Percentiles rank a stretch among this genome's conserved stretches.
These are phyloP conservation scores for Sebastes umbrosus DNA, from an alignment of 2,797 vertebrate genomes.

Conservation along the genomic window DNA sequence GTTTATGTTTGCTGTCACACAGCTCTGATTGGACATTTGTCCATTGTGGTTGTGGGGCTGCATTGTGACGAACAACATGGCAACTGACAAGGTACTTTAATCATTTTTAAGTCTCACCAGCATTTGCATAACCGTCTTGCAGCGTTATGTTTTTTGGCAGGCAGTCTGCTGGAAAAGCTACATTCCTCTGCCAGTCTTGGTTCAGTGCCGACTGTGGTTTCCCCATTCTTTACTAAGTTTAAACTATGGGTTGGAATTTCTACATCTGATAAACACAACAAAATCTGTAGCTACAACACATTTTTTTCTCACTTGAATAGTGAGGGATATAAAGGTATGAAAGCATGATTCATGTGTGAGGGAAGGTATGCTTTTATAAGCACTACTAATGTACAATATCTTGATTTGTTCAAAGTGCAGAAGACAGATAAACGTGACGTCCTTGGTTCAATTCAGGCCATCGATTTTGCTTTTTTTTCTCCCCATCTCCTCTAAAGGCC, in stretches of 20 bases:
- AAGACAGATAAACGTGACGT: neutral
- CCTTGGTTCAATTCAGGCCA: neutral
- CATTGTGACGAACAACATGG: no score
- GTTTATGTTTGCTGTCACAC: no score
- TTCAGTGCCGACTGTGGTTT: constrained; percentile 10
- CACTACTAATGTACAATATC: neutral
- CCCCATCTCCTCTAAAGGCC: no score
- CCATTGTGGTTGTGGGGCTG: no score
- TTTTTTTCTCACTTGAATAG: neutral
- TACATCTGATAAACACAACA: no score
- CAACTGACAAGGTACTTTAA: neutral
- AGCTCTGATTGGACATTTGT: no score
- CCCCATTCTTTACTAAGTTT: constrained; percentile 29
- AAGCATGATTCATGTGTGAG: neutral
- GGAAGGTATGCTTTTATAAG: neutral
- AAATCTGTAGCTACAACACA: neutral
- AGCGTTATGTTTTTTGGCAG: neutral
- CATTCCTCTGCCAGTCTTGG: constrained; percentile 54
- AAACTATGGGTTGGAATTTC: neutral
- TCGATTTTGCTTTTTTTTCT: neutral
- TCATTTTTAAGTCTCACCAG: neutral
- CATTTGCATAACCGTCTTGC: neutral
- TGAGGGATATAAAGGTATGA: neutral
- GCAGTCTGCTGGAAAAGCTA: constrained; percentile 28
- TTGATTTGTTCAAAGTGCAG: neutral